Base-by-base conservation (phyloP, 2,113 vertebrate genomes). In the Scopus umbretta region DNA sequence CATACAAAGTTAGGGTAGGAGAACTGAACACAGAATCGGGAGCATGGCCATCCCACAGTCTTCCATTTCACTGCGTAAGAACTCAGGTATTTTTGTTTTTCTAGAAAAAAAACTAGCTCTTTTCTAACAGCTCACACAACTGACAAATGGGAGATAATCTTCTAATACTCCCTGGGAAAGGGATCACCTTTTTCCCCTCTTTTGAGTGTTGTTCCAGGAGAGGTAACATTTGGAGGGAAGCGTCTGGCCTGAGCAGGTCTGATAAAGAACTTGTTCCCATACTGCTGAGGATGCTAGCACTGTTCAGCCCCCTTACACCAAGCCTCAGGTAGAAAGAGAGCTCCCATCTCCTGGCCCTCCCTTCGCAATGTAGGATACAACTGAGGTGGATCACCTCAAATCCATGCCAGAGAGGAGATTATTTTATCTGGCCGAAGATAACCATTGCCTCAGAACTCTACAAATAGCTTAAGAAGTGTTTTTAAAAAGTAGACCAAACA, bases 381-480 rank as follows among this genome's bases (percentile, higher is more conserved):
- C 45, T 23, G 42, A 79, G 86, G 12, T 10, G 21, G 42, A 42
- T 71, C 74, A 29, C 56, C 34, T 27, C 71, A 82, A n/a, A 72
- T 13, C 74, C 29, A 47, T 6, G 76, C 36, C 63, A 91, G 56
- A 47, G 27, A 81, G 38, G 40, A 82, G n/a, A 22, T 75, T 61
- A 47, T 68, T 95, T 87, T 58, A 18, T 84, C 73, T 87, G 92
- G 70, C 90, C 93, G 68, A 95, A 91, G 50, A n/a, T 5, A 78
- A 56, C 42, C 52, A 62, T 84, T 62, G 84, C 50, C 76, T 87
- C 91, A 52, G 76, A 96, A 71, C 32, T 50, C 18, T 30, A 43
- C 89, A 66, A 75, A 63, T 34, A 81, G 26, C 80, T 89, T 20
- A 16, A 81, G 14, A 78, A 58, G 55, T 6, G 42, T 53, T 94